phyloP scores from a whole-genome alignment of 2,113 vertebrate genomes.

The Indicator maculatus region DNA sequence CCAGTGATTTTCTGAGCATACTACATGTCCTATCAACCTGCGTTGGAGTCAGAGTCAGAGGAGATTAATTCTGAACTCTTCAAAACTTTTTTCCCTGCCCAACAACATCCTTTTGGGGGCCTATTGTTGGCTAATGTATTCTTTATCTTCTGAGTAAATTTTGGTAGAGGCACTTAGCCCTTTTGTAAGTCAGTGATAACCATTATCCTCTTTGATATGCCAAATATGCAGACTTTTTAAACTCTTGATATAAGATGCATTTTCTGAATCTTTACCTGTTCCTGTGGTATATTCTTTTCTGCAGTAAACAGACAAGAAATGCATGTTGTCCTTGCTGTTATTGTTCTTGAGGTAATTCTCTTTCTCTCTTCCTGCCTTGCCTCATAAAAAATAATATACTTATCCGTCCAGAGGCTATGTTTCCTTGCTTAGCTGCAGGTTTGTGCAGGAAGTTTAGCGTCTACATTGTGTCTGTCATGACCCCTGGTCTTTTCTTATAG shows the following conservation, averaged over 20 bases:
- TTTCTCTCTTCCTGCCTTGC: neutral
- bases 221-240: neutral
- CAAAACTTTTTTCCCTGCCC: neutral
- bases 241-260: neutral
- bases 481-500: neutral
- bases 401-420: neutral
- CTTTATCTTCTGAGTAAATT: constrained; percentile 10
- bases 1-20: neutral
- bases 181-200: constrained; percentile 6
- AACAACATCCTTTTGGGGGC: neutral
- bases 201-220: constrained; percentile 22
- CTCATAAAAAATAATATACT: neutral
- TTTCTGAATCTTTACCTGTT: neutral
- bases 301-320: neutral
- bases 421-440: neutral
- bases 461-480: neutral
- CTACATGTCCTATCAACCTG: neutral
- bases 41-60: neutral
- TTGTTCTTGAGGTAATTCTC: constrained; percentile 9
- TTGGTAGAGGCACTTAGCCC: neutral
- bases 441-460: neutral
- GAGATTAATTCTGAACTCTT: neutral
- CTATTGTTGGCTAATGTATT: neutral
- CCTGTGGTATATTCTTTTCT: neutral
- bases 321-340: neutral